Percentiles rank a stretch among this genome's conserved stretches.
Conservation (phyloP, 2,888 invertebrate genomes). For the Sepiola atlantica region DNA sequence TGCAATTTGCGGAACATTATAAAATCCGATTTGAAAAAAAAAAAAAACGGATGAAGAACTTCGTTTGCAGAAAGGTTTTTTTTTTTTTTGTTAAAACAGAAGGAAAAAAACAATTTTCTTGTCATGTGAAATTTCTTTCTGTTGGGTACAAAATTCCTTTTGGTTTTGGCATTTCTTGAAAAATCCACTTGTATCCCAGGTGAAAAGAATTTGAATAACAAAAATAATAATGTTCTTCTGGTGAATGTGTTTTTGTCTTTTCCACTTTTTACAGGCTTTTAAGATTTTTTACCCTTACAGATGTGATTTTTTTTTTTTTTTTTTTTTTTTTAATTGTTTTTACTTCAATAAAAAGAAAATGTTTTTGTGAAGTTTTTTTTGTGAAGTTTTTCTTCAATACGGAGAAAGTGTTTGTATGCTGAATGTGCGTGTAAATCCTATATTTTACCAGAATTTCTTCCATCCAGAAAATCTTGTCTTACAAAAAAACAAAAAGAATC, state of each 20-base stretch:
- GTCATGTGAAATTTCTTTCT: not conserved
- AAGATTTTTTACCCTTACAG: too few species aligned
- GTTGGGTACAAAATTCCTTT: not conserved
- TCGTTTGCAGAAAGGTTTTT: not conserved
- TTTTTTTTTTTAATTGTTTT: not conserved
- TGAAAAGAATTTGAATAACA: not conserved
- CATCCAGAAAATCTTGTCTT: not conserved
- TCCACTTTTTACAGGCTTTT: not conserved
- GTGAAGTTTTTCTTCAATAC: not conserved
- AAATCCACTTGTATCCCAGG: not conserved
- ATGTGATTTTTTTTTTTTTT: not conserved
- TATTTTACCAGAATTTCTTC: not conserved
- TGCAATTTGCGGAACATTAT: not conserved
- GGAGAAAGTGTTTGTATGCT: not conserved
- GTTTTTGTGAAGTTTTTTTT: too few species aligned
- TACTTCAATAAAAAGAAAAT: too few species aligned
- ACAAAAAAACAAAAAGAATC: not conserved
- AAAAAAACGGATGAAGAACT: too few species aligned
- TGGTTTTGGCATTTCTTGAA: not conserved
- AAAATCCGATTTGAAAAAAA: too few species aligned
- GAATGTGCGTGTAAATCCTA: not conserved
- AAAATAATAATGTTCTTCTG: too few species aligned
- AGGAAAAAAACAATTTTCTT: too few species aligned
- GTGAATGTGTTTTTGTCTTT: not conserved
- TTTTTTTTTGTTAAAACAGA: not conserved